Evolutionary conservation across 2,797 vertebrate species (phyloP).

Genomic region (Xenopus petersii): DNA sequence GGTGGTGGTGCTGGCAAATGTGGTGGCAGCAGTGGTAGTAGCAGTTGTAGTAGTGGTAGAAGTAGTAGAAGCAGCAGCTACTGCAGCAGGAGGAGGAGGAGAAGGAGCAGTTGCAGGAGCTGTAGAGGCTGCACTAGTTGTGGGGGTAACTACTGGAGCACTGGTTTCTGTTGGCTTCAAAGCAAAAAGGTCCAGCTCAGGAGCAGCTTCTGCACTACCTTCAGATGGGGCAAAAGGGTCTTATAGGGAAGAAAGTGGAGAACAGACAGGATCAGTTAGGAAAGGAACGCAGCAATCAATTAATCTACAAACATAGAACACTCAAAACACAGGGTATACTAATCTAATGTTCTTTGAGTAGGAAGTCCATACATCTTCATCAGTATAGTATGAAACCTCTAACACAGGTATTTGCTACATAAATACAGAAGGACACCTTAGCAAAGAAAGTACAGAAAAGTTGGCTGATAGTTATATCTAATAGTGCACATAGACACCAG

Average conservation of each 20-base stretch:
- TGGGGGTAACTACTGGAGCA: conserved; percentile 80
- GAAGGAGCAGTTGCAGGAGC: conserved; percentile 75
- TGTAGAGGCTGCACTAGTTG: conserved; percentile 75
- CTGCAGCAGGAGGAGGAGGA: conserved; percentile 74
- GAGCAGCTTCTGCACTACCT: conserved; percentile 88
- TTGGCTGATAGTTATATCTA: too few relatives aligned
- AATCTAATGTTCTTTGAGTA: not conserved
- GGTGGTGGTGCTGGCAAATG: conserved; percentile 51
- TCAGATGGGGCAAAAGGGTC: conserved; percentile 97
- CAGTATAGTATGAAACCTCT: too few relatives aligned
- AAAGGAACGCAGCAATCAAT: conserved; percentile 55
- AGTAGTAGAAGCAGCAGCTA: conserved; percentile 65
- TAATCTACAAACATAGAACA: not conserved
- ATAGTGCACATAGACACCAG: too few relatives aligned
- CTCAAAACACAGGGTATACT: not conserved
- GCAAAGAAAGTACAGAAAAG: too few relatives aligned
- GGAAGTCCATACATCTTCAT: too few relatives aligned
- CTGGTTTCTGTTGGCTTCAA: conserved; percentile 88
- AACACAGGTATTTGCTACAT: too few relatives aligned
- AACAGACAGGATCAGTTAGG: conserved; percentile 65
- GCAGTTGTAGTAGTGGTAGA: conserved; percentile 70
- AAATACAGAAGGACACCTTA: too few relatives aligned
- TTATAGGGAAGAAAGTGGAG: conserved; percentile 75
- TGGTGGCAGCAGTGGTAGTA: conserved; percentile 60
- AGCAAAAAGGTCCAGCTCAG: conserved; percentile 96